Evolutionary conservation across 2,797 vertebrate species (phyloP).

Genomic region (Cetoscarus ocellatus): DNA sequence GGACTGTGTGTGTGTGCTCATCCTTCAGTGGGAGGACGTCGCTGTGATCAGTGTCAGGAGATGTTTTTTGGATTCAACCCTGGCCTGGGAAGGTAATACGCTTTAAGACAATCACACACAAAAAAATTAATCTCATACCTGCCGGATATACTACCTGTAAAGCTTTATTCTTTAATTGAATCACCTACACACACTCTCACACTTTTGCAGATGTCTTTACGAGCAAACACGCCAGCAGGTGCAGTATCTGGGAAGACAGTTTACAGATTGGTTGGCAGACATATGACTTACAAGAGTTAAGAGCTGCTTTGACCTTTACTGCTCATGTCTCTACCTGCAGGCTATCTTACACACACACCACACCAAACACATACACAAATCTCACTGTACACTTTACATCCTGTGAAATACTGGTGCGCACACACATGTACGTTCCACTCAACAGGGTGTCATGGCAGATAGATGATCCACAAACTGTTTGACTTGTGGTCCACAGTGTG

Average conservation of each 20-base stretch:
- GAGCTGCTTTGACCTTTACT: constrained; percentile 83
- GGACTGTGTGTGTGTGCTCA: constrained; percentile 89
- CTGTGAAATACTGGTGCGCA: constrained; percentile 12
- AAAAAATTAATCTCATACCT: neutral
- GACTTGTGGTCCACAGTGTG: constrained; percentile 37
- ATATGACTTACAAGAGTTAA: constrained; percentile 76
- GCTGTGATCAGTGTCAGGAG: constrained; percentile 88
- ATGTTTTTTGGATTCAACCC: constrained; percentile 90
- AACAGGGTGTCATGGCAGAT: constrained; percentile 54
- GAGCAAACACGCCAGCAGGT: constrained; percentile 48
- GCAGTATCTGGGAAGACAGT: constrained; percentile 68
- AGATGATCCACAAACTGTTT: constrained; percentile 57
- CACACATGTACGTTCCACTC: constrained; percentile 28
- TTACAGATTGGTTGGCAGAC: constrained; percentile 71
- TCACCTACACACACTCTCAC: constrained; percentile 8
- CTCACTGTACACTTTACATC: constrained; percentile 25
- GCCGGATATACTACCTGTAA: constrained; percentile 6
- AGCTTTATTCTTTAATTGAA: constrained; percentile 25
- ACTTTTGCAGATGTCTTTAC: neutral
- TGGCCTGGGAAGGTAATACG: constrained; percentile 84
- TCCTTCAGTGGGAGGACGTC: constrained; percentile 85
- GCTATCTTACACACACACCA: constrained; percentile 34
- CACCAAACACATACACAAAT: constrained; percentile 43
- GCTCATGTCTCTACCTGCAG: constrained; percentile 68
- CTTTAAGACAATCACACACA: neutral